Evolutionary conservation across 2,888 invertebrate species (phyloP).

Genomic region (Crioceris asparagi): DNA sequence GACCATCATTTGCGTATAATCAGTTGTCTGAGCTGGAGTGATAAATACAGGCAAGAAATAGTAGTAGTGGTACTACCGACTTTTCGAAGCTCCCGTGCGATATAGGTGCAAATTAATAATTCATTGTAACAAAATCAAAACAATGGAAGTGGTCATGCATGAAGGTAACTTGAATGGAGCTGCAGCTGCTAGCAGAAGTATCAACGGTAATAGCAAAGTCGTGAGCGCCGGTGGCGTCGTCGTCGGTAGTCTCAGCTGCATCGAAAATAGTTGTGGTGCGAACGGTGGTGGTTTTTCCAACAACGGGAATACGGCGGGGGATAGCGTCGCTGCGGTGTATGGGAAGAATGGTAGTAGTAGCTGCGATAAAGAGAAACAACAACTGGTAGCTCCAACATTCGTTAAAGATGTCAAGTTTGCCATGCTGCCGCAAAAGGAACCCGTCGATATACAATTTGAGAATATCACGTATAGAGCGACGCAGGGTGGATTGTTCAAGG

Average conservation of each 20-base stretch:
- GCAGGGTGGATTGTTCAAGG: constrained; percentile 43
- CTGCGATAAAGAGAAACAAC: neutral
- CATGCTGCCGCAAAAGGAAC: constrained; percentile 2
- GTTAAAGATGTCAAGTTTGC: constrained; percentile 1
- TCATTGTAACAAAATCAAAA: too few species aligned
- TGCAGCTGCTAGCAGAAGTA: too few species aligned
- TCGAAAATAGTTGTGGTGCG: neutral
- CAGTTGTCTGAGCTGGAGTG: too few species aligned
- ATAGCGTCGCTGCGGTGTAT: constrained; percentile 2
- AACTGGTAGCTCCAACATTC: neutral
- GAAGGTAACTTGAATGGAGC: too few species aligned
- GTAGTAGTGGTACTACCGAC: neutral
- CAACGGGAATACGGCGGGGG: constrained; percentile 12
- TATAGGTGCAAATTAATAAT: too few species aligned
- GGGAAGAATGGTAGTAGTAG: neutral
- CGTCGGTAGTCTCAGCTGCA: neutral
- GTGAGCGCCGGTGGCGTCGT: too few species aligned
- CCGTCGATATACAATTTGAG: constrained; percentile 60
- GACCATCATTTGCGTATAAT: too few species aligned
- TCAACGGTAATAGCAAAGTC: too few species aligned
- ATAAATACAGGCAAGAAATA: neutral
- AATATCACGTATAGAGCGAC: constrained; percentile 63
- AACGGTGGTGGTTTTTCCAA: neutral
- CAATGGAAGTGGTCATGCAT: too few species aligned
- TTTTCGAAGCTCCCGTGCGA: too few species aligned